These are phyloP conservation scores for Hepsetus odoe DNA, from an alignment of 2,113 vertebrate species.

Conservation along the genomic window DNA sequence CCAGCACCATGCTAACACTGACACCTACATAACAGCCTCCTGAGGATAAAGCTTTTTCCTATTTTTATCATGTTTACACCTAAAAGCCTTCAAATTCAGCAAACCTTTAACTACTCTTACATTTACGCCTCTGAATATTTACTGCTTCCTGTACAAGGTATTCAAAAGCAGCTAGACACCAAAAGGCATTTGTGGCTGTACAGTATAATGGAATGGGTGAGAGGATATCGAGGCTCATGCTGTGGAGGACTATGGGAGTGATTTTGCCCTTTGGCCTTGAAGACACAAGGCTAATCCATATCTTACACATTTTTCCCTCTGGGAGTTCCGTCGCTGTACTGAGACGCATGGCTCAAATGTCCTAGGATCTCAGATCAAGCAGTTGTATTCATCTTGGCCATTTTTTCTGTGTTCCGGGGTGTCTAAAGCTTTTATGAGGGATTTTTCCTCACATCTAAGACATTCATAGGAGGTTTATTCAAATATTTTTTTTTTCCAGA, in stretches of 20 bases:
- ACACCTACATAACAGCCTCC: neutral
- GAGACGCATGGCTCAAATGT: conserved; percentile 44
- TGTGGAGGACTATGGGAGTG: conserved; percentile 12
- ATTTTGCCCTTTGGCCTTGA: conserved; percentile 44
- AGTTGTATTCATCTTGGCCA: neutral
- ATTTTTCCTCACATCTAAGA: conserved; percentile 13
- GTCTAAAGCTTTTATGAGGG: neutral
- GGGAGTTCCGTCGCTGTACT: conserved; percentile 34
- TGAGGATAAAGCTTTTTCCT: neutral
- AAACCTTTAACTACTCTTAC: neutral
- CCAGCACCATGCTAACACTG: neutral
- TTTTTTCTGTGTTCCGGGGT: neutral
- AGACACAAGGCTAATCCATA: conserved; percentile 53
- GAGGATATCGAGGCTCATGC: conserved; percentile 21
- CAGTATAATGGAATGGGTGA: neutral
- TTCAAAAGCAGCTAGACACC: neutral
- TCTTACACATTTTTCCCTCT: conserved; percentile 43
- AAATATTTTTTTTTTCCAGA: neutral
- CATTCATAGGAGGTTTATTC: conserved; percentile 23
- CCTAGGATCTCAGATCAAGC: conserved; percentile 36
- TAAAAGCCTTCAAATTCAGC: neutral
- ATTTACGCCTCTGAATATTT: neutral
- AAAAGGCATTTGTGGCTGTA: neutral
- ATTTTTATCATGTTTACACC: neutral
- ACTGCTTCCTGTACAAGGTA: no score